Conservation (phyloP, 2,113 vertebrate species). For the Platysteira castanea region DNA sequence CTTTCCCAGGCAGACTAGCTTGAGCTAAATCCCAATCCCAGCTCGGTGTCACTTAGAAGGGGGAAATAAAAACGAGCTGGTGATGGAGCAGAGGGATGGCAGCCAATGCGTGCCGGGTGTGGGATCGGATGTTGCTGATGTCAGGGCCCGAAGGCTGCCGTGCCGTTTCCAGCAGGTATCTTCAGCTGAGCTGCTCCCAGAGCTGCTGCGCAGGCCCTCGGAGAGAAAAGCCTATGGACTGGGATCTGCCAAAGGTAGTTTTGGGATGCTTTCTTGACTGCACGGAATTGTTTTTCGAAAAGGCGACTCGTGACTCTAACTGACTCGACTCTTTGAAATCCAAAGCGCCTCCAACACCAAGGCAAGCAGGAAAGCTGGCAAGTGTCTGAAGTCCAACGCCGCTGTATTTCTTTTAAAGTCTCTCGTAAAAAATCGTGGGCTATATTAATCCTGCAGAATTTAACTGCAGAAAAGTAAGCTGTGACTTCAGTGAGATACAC, state of each 20-base stretch:
- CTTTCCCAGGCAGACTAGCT: slow-evolving; percentile 17
- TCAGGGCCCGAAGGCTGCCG: slow-evolving; percentile 5
- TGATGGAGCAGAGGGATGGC: slow-evolving; percentile 62
- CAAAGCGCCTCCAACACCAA: neutral
- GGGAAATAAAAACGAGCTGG: slow-evolving; percentile 40
- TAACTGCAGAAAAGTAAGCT: neutral
- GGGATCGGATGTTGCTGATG: slow-evolving; percentile 41
- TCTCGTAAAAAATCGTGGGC: neutral
- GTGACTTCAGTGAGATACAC: neutral
- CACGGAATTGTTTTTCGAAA: neutral
- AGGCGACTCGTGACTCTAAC: neutral
- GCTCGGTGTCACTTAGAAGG: slow-evolving; percentile 29
- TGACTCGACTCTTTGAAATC: neutral
- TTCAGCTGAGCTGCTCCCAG: slow-evolving; percentile 7
- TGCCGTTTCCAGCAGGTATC: slow-evolving; percentile 52
- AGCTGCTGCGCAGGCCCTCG: neutral
- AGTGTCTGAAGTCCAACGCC: neutral
- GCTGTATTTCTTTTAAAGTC: neutral
- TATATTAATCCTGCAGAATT: neutral
- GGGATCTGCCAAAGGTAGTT: neutral
- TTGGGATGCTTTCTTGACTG: neutral
- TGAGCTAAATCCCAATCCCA: slow-evolving; percentile 60
- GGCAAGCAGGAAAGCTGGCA: neutral
- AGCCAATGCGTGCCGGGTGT: slow-evolving; percentile 61
- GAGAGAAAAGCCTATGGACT: neutral